These are phyloP conservation scores for Galeopsomyia nigrocyanea DNA, from an alignment of 2,888 invertebrate species.

Conservation along the genomic window DNA sequence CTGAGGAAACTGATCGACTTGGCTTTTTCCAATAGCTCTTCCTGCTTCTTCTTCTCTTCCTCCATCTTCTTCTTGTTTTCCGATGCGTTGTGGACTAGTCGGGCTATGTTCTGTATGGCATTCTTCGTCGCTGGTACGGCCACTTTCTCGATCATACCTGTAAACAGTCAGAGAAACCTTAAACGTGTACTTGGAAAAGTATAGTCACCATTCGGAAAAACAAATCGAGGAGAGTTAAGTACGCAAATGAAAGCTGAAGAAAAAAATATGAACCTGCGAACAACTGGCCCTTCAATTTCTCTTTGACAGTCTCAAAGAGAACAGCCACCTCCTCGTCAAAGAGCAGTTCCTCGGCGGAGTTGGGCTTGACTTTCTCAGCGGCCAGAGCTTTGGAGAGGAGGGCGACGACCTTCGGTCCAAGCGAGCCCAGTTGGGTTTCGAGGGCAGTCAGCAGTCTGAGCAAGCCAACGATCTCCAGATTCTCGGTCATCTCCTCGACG, in stretches of 20 bases:
- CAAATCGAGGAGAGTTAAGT: neutral
- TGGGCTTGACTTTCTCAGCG: constrained; percentile 80
- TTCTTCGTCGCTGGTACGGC: constrained; percentile 81
- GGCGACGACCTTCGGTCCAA: constrained; percentile 84
- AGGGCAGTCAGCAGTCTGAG: constrained; percentile 83
- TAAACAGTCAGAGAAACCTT: constrained; percentile 56
- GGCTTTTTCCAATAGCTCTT: constrained; percentile 58
- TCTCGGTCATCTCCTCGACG: constrained; percentile 61
- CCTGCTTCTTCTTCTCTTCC: constrained; percentile 60
- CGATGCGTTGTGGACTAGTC: constrained; percentile 78
- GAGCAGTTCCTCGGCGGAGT: constrained; percentile 82
- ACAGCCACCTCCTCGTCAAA: constrained; percentile 81
- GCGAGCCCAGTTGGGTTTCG: constrained; percentile 86
- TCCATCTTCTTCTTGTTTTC: constrained; percentile 70
- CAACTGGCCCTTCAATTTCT: constrained; percentile 84
- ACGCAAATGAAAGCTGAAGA: constrained; percentile 1
- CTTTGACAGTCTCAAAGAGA: constrained; percentile 86
- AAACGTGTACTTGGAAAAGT: neutral
- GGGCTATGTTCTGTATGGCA: constrained; percentile 83
- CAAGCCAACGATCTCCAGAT: constrained; percentile 69
- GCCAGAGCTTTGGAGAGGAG: constrained; percentile 83
- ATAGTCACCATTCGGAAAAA: neutral
- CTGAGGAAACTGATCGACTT: constrained; percentile 53
- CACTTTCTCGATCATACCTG: constrained; percentile 75
- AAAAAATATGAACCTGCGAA: constrained; percentile 72